Evolutionary conservation across 2,113 vertebrate genomes (phyloP), one percentile per base, ranked within the genome.

Genomic region (Prunella himalayana): DNA sequence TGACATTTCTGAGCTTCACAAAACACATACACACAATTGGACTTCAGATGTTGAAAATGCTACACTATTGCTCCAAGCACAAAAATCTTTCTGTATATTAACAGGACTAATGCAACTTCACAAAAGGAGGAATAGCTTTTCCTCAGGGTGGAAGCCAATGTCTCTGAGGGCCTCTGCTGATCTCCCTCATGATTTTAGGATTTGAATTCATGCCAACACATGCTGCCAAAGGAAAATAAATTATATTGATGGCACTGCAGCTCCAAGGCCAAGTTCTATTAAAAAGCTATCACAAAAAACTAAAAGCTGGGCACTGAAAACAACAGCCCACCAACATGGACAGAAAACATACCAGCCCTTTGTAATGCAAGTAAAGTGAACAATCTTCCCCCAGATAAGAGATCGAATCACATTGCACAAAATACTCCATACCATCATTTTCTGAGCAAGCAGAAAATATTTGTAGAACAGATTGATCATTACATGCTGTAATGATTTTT

Each of bases 401-500:
- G 60, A 92, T 64, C 9, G 35, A 75, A 85, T 78, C 79, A 31
- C 53, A 85, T 3, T 37, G 61, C 78, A 70, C 95, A 82, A 81
- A 78, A 85, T 7, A 27, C 25, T 31, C 49, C 24, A 86, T 63
- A 70, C 75, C 49, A 69, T 75, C 92, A 50, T 79, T 61, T 92
- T 90, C 88, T 80, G 63, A 94, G 75, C 56, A 61, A 94, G 81
- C 14, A 91, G 49, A 92, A 94, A 94, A 76, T 92, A 86, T 94
- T 59, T 94, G 92, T 61, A 83, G 47, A 87, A 49, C 64, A 90
- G 84, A 77, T 14, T 75, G 96, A 90, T 90, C 78, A 27, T 49
- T 57, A 51, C 18, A 20, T 28, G 30, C 44, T 77, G n/a, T 76
- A 82, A 91, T 45, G 78, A 60, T 39, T 82, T 91, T 85, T 88